Conservation (phyloP, 2,113 vertebrate species). For the Tragelaphus strepsiceros region DNA sequence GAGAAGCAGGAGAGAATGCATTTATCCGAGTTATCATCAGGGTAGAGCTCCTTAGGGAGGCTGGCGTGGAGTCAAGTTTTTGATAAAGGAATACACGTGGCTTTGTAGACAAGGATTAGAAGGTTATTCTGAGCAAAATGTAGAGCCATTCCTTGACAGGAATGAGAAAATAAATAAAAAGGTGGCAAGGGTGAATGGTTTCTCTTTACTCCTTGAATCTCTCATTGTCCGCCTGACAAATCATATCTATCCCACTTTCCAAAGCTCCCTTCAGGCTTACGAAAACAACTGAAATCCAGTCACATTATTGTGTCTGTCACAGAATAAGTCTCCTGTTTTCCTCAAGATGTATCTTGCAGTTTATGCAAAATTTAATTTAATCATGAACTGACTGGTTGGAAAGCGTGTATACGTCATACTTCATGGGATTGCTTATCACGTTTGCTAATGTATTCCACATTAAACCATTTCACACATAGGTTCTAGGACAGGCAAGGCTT, state of each 20-base stretch:
- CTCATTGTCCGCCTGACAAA: slow-evolving; percentile 60
- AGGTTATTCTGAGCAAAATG: slow-evolving; percentile 56
- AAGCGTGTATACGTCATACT: neutral
- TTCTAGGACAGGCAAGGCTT: neutral
- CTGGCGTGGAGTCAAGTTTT: neutral
- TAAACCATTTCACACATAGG: neutral
- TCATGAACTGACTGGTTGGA: neutral
- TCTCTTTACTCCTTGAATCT: slow-evolving; percentile 56
- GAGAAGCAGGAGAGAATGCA: neutral
- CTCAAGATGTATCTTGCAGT: neutral
- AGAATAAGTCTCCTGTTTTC: neutral
- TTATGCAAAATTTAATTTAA: slow-evolving; percentile 38
- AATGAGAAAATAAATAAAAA: slow-evolving; percentile 61
- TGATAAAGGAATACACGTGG: slow-evolving; percentile 42
- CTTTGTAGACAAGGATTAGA: slow-evolving; percentile 58
- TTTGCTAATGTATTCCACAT: neutral
- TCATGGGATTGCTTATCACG: neutral
- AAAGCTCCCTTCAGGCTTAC: slow-evolving; percentile 27
- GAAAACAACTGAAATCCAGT: slow-evolving; percentile 51
- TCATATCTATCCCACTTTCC: slow-evolving; percentile 54
- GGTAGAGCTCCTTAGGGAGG: neutral
- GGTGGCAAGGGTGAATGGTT: slow-evolving; percentile 43
- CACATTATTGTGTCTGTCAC: slow-evolving; percentile 14
- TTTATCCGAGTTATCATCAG: neutral
- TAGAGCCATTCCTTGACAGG: slow-evolving; percentile 49